These are phyloP conservation scores for Mustelus asterias DNA, from an alignment of 2,113 vertebrate genomes.

Conservation along the genomic window DNA sequence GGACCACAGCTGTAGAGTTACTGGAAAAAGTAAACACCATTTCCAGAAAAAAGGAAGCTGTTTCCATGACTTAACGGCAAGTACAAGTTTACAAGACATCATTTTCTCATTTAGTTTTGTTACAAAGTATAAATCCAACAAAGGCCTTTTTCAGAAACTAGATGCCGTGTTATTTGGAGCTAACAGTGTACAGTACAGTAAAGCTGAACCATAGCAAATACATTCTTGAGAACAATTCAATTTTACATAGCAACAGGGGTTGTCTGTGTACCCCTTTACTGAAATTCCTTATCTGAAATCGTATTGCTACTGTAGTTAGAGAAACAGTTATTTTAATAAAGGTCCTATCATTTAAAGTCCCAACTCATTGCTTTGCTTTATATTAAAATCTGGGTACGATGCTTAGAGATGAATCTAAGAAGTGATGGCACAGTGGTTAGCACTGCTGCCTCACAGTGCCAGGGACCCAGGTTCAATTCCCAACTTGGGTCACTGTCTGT, in stretches of 20 bases:
- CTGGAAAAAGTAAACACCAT: neutral
- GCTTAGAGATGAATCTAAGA: neutral
- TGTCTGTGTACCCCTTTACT: neutral
- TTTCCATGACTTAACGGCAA: constrained; percentile 1
- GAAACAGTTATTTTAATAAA: neutral
- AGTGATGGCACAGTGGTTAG: too few relatives aligned
- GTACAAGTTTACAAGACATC: neutral
- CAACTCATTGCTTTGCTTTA: neutral
- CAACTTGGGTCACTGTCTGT: too few relatives aligned
- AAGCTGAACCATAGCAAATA: neutral
- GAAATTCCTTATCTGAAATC: neutral
- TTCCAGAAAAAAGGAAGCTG: constrained; percentile 12
- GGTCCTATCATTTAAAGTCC: neutral
- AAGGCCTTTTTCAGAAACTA: neutral
- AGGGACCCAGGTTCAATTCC: too few relatives aligned
- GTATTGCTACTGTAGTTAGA: neutral
- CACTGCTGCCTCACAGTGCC: too few relatives aligned
- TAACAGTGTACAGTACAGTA: neutral
- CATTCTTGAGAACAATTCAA: neutral
- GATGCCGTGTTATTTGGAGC: neutral
- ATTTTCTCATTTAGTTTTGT: constrained; percentile 28
- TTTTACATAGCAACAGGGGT: neutral
- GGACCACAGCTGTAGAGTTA: constrained; percentile 19
- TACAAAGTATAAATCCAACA: neutral
- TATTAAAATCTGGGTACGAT: neutral